phyloP scores from a whole-genome alignment of 2,797 vertebrate genomes.

The Loriculus beryllinus region DNA sequence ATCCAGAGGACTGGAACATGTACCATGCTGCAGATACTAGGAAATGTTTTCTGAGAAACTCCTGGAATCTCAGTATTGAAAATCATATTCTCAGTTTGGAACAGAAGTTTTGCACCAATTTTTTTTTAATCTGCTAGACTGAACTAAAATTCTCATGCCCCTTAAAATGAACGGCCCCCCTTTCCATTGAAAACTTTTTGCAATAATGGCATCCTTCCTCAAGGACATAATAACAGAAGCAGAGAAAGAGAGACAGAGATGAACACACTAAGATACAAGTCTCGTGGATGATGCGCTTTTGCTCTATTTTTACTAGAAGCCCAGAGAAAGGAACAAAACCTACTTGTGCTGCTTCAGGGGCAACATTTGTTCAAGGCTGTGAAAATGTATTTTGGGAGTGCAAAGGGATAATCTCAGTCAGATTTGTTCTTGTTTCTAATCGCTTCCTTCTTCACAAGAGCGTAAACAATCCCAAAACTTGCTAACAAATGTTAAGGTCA shows the following conservation, averaged over 20 bases:
- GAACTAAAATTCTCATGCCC: background rate
- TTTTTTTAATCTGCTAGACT: background rate
- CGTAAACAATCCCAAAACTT: conserved; percentile 21
- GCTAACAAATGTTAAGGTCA: conserved; percentile 31
- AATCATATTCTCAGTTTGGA: background rate
- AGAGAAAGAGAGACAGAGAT: conserved; percentile 4
- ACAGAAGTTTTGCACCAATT: background rate
- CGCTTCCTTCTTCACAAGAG: background rate
- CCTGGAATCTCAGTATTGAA: background rate
- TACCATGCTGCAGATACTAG: background rate
- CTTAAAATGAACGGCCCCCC: background rate
- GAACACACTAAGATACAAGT: background rate
- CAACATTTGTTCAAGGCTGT: conserved; percentile 24
- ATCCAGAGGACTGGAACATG: background rate
- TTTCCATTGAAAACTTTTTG: background rate
- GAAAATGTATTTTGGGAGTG: conserved; percentile 2
- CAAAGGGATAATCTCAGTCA: conserved; percentile 5
- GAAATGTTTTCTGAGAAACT: background rate
- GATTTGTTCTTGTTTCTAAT: conserved; percentile 26
- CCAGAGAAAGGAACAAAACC: conserved; percentile 41
- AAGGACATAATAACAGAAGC: conserved; percentile 9
- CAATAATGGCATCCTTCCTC: background rate
- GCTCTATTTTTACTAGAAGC: conserved; percentile 39
- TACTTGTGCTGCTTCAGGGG: conserved; percentile 11
- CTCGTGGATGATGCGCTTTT: background rate